Conservation (phyloP, 2,888 invertebrate genomes). For the Callinectes sapidus region DNA sequence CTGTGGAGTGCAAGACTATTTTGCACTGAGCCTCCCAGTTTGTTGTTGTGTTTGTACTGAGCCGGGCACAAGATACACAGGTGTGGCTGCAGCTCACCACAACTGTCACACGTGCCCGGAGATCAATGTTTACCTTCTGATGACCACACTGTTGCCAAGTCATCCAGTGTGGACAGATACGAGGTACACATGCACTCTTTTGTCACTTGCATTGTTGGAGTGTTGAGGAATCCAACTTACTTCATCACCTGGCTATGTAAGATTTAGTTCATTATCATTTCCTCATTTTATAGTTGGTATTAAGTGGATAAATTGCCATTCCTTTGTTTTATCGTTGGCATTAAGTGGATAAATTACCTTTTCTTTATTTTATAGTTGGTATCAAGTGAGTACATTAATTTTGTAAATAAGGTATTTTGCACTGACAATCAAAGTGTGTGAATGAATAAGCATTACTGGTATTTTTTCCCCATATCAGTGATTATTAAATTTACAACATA, state of each 20-base stretch:
- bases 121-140: slow-evolving; percentile 44
- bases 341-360: no score
- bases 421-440: neutral
- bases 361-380: no score
- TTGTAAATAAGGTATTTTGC: no score
- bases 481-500: neutral
- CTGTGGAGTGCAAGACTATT: neutral
- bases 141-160: slow-evolving; percentile 35
- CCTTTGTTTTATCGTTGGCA: no score
- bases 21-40: neutral
- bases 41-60: neutral
- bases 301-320: no score
- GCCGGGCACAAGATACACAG: slow-evolving; percentile 8
- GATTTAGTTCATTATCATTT: no score
- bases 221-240: neutral
- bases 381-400: no score
- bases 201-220: neutral
- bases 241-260: neutral
- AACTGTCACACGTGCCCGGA: slow-evolving; percentile 36
- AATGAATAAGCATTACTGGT: neutral
- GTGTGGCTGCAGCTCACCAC: neutral
- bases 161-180: slow-evolving; percentile 43
- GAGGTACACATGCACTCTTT: neutral
- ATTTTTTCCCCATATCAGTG: neutral
- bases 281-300: no score